Percentiles rank a stretch among this genome's conserved stretches.
Conservation (phyloP, 1,140 invertebrate species). For the Pseudomyrmex flavicornis region DNA sequence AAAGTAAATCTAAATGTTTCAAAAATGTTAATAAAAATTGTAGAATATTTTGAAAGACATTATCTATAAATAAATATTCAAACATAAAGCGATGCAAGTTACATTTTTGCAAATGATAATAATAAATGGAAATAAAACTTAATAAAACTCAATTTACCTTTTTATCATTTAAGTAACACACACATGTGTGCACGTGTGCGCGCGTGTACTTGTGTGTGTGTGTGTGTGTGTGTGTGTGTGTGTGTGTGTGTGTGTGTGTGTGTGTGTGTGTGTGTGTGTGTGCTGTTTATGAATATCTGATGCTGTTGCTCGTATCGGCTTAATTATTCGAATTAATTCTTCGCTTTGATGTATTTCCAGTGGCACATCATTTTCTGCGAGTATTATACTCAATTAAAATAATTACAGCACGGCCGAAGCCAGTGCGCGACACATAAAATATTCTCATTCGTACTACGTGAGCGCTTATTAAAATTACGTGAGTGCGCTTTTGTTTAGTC, state of each 20-base stretch:
- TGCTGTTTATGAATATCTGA: conserved; percentile 47
- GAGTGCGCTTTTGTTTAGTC: conserved; percentile 3
- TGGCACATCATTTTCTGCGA: conserved; percentile 40
- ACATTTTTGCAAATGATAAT: too few relatives aligned
- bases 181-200: too few relatives aligned
- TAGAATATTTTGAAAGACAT: too few relatives aligned
- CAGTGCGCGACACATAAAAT: conserved; percentile 35
- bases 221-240: neutral
- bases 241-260: conserved; percentile 3
- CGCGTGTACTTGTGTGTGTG: neutral
- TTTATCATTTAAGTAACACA: conserved; percentile 1
- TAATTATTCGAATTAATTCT: conserved; percentile 58
- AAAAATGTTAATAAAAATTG: too few relatives aligned
- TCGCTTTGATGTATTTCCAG: conserved; percentile 57
- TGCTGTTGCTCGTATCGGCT: conserved; percentile 38
- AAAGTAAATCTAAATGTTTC: too few relatives aligned
- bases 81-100: too few relatives aligned
- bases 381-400: conserved; percentile 53
- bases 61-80: too few relatives aligned
- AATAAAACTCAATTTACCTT: conserved; percentile 34
- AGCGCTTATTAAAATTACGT: conserved; percentile 53
- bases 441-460: conserved; percentile 34
- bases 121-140: neutral
- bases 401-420: conserved; percentile 32
- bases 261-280: neutral